phyloP scores from a whole-genome alignment of 2,888 invertebrate species.

The Epinotia nisella region DNA sequence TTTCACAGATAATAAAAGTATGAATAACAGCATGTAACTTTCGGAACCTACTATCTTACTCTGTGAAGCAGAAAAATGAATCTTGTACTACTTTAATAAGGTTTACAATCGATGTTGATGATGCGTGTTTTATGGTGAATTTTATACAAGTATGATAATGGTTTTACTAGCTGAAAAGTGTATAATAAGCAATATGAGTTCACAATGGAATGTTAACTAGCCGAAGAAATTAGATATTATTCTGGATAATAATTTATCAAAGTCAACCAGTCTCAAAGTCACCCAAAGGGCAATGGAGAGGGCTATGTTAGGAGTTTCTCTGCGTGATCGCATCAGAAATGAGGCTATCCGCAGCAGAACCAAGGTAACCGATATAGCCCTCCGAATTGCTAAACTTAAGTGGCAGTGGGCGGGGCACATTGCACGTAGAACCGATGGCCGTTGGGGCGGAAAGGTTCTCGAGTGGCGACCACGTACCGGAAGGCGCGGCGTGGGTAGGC shows the following conservation, averaged over 20 bases:
- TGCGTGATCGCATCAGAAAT: too few species aligned
- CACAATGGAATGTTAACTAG: slow-evolving; percentile 13
- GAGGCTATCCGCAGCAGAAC: too few species aligned
- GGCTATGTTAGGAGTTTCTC: too few species aligned
- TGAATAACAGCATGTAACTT: slow-evolving; percentile 4
- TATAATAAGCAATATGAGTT: background rate
- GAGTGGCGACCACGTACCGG: too few species aligned
- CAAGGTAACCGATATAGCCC: too few species aligned
- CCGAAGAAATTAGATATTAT: background rate
- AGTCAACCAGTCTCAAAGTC: too few species aligned
- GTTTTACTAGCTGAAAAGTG: slow-evolving; percentile 12
- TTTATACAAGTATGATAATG: slow-evolving; percentile 15
- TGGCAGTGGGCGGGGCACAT: too few species aligned
- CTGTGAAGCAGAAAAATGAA: background rate
- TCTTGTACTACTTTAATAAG: background rate
- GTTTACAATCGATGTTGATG: background rate
- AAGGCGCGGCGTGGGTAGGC: too few species aligned
- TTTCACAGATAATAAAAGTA: slow-evolving; percentile 32
- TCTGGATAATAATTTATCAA: background rate
- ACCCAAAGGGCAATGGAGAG: too few species aligned
- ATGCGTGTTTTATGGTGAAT: background rate
- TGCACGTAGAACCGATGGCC: too few species aligned
- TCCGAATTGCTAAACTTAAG: too few species aligned
- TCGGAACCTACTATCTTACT: background rate
- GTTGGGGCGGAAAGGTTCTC: too few species aligned